A percentile compares a stretch with the other conserved stretches of the same genome.
phyloP scores from a whole-genome alignment of 2,797 vertebrate genomes.

The Poecilia velifera region DNA sequence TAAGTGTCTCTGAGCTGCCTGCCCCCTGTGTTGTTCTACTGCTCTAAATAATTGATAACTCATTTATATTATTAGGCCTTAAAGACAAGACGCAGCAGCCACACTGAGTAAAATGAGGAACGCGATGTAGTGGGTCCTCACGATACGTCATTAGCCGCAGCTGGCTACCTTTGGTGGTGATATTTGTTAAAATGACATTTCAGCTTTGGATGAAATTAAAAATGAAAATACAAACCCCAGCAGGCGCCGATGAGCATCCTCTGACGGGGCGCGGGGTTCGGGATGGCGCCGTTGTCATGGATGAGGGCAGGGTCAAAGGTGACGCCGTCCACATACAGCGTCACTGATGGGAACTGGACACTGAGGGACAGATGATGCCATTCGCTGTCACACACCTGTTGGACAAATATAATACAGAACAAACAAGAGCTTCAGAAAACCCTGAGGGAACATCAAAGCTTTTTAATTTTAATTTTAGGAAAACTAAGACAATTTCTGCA shows the following conservation, averaged over 20 bases:
- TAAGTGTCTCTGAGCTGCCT: slow-evolving; percentile 68
- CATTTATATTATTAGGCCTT: slow-evolving; percentile 78
- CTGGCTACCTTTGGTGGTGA: slow-evolving; percentile 23
- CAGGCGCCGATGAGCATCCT: slow-evolving; percentile 94
- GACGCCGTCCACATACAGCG: slow-evolving; percentile 93
- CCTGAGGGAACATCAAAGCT: background rate
- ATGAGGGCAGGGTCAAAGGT: slow-evolving; percentile 98
- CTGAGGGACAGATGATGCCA: slow-evolving; percentile 98
- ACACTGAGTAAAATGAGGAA: slow-evolving; percentile 51
- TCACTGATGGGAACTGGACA: slow-evolving; percentile 95
- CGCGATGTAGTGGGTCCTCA: slow-evolving; percentile 15
- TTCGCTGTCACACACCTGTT: slow-evolving; percentile 94
- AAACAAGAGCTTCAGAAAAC: slow-evolving; percentile 1
- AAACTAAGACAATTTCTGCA: background rate
- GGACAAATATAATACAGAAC: slow-evolving; percentile 18
- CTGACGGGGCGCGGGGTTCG: slow-evolving; percentile 86
- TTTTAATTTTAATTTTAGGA: background rate
- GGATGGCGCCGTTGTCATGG: slow-evolving; percentile 95
- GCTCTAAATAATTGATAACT: slow-evolving; percentile 80
- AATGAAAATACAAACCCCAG: slow-evolving; percentile 81
- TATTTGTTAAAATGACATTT: slow-evolving; percentile 39
- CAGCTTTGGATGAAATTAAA: slow-evolving; percentile 25
- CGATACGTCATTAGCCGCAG: slow-evolving; percentile 21
- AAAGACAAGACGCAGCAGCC: slow-evolving; percentile 63
- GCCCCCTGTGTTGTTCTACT: slow-evolving; percentile 65